These are phyloP conservation scores for Anabacerthia variegaticeps DNA, from an alignment of 2,797 vertebrate genomes.

Conservation along the genomic window DNA sequence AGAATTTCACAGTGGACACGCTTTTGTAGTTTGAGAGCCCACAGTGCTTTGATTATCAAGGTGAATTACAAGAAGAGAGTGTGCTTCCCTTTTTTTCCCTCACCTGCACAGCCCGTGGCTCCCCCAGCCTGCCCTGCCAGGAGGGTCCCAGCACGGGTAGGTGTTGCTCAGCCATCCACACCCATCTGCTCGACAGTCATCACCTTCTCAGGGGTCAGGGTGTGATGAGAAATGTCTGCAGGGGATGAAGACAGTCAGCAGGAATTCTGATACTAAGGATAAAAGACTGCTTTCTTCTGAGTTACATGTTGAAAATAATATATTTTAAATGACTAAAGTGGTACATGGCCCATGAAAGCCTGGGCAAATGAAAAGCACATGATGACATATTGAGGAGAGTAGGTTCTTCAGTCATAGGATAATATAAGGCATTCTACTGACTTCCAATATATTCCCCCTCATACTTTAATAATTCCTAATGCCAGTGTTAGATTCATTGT, in stretches of 20 bases:
- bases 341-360: not conserved
- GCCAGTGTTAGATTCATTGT: not conserved
- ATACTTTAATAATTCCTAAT: not conserved
- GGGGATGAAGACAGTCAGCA: not conserved
- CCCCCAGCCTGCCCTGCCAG: not conserved
- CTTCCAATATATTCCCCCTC: not conserved
- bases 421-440: not conserved
- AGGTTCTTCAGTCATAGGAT: not conserved
- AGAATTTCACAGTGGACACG: not conserved
- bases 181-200: not conserved
- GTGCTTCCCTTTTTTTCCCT: not conserved
- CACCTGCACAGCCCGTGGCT: not conserved
- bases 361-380: not conserved
- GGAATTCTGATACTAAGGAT: not conserved
- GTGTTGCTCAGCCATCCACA: not conserved
- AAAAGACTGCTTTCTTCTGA: not conserved
- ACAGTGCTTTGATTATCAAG: not conserved
- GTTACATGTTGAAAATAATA: not conserved
- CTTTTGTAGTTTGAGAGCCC: not conserved
- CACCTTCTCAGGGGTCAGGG: not conserved
- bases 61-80: not conserved
- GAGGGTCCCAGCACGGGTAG: not conserved
- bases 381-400: not conserved
- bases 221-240: not conserved
- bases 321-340: not conserved